These are phyloP conservation scores for Lepus oiostolus DNA, from an alignment of 2,797 vertebrate genomes.

Conservation along the genomic window DNA sequence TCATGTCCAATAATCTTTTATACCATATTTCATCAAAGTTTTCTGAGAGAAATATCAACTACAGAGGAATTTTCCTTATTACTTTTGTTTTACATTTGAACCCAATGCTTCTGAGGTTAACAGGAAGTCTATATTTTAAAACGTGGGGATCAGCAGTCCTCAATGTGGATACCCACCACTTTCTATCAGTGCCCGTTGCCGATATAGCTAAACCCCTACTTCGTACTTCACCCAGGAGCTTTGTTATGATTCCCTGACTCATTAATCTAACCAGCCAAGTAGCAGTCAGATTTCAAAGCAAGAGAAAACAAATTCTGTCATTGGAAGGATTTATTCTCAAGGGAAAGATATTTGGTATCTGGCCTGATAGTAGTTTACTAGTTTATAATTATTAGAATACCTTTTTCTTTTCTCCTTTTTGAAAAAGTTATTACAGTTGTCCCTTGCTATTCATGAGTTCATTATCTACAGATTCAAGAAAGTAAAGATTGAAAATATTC, in stretches of 20 bases:
- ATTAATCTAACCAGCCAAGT: neutral
- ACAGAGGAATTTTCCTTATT: conserved; percentile 22
- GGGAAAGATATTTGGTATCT: neutral
- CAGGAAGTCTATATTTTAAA: neutral
- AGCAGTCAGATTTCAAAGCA: neutral
- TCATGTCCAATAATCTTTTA: conserved; percentile 27
- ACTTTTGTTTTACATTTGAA: conserved; percentile 42
- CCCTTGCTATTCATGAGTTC: neutral
- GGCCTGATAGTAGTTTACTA: neutral
- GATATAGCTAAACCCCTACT: neutral
- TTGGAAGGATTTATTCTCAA: conserved; percentile 13
- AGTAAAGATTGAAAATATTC: neutral
- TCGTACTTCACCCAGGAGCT: neutral
- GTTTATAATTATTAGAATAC: conserved; percentile 54
- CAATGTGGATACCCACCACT: neutral
- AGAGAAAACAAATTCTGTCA: neutral
- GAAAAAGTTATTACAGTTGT: neutral
- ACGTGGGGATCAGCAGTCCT: neutral
- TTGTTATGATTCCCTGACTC: neutral
- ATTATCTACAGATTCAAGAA: neutral
- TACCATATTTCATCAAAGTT: conserved; percentile 45
- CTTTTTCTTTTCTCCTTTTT: neutral
- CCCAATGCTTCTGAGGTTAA: conserved; percentile 20
- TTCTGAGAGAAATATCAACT: neutral
- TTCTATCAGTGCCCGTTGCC: neutral